Conservation (phyloP, 2,888 invertebrate species). For the Athetis lepigone region DNA sequence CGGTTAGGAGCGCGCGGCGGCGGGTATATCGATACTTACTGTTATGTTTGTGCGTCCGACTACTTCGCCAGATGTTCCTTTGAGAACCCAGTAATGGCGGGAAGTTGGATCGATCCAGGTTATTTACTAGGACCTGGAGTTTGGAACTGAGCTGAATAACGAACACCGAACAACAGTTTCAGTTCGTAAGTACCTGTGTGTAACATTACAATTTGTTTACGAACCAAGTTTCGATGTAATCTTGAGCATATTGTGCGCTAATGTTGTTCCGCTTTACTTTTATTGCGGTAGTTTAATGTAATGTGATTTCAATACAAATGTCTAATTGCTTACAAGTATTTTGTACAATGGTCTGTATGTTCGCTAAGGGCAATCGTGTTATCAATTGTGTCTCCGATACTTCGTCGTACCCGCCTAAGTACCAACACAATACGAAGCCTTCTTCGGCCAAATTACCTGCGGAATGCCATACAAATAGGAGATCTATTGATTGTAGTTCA, state of each 20-base stretch:
- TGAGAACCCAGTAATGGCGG: conserved; percentile 46
- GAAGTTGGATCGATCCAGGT: conserved; percentile 50
- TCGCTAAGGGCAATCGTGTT: background rate
- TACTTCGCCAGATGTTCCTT: conserved; percentile 57
- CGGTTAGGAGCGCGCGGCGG: conserved; percentile 33
- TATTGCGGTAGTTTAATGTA: conserved; percentile 19
- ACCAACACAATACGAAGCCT: conserved; percentile 6
- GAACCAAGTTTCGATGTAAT: conserved; percentile 26
- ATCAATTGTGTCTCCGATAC: background rate
- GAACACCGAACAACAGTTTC: conserved; percentile 24
- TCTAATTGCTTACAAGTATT: conserved; percentile 18
- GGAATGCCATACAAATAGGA: background rate
- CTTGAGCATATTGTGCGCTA: conserved; percentile 14
- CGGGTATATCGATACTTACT: conserved; percentile 53
- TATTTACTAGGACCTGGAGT: conserved; percentile 52
- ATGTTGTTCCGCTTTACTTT: conserved; percentile 16
- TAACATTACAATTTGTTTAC: conserved; percentile 42
- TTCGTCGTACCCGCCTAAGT: background rate
- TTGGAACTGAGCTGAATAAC: conserved; percentile 32
- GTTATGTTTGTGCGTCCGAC: conserved; percentile 55
- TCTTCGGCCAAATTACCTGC: background rate
- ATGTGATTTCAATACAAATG: conserved; percentile 14
- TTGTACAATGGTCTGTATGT: conserved; percentile 1
- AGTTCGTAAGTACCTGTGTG: conserved; percentile 30
- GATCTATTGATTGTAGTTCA: background rate